Percentiles rank a stretch among this genome's conserved stretches.
These are phyloP conservation scores for Epirrita christyi DNA, from an alignment of 2,888 invertebrate genomes.

Conservation along the genomic window DNA sequence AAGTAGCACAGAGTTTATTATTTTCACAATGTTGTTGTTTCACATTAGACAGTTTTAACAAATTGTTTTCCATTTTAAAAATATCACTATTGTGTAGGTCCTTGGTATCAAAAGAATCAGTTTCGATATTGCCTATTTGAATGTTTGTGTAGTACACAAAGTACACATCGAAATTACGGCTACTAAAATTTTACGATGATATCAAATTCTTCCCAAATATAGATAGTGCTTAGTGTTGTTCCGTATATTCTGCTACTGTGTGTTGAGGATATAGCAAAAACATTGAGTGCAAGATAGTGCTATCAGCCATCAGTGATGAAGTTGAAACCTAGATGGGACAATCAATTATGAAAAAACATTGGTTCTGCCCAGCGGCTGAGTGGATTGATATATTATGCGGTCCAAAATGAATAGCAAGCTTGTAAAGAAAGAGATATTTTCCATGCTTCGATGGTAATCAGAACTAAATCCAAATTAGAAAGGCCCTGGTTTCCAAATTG, in stretches of 20 bases:
- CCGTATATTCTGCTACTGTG: conserved; percentile 27
- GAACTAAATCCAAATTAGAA: neutral
- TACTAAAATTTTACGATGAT: conserved; percentile 41
- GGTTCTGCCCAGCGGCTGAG: neutral
- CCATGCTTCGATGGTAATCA: neutral
- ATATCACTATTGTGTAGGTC: neutral
- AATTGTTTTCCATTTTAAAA: neutral
- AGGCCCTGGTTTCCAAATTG: neutral
- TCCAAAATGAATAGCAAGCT: no score
- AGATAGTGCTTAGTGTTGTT: conserved; percentile 21
- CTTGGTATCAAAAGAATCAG: conserved; percentile 10
- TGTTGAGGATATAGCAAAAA: conserved; percentile 8
- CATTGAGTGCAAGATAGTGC: conserved; percentile 2
- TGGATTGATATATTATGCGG: neutral
- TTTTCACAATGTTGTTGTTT: neutral
- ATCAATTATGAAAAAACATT: neutral
- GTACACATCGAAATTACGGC: conserved; percentile 30
- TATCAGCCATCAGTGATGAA: neutral
- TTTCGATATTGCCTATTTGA: conserved; percentile 12
- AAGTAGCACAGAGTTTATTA: neutral
- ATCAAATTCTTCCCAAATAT: conserved; percentile 39
- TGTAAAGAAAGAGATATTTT: no score
- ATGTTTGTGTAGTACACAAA: conserved; percentile 18
- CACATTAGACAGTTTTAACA: neutral
- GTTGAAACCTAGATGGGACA: neutral